Percentiles rank a stretch among this genome's conserved stretches.
Conservation (phyloP, 2,113 vertebrate genomes). For the Gymnogyps californianus region DNA sequence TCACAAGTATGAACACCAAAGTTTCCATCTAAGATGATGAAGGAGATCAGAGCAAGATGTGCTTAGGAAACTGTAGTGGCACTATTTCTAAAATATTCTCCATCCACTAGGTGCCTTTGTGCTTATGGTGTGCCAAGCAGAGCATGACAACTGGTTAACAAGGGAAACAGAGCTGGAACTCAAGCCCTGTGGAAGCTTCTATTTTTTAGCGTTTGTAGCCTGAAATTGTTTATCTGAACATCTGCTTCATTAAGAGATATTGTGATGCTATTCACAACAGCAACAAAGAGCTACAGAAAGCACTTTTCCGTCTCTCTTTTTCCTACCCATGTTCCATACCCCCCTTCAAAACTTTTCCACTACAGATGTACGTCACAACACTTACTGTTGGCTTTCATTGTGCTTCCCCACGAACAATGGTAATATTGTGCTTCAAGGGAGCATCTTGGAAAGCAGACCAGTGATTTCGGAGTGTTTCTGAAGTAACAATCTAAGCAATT, state of each 20-base stretch:
- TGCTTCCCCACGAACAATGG: neutral
- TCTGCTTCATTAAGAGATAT: slow-evolving; percentile 55
- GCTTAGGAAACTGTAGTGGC: neutral
- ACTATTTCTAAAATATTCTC: neutral
- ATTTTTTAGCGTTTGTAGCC: neutral
- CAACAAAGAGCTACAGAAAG: slow-evolving; percentile 41
- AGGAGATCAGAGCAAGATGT: neutral
- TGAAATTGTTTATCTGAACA: slow-evolving; percentile 47
- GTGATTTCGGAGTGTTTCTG: neutral
- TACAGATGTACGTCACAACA: neutral
- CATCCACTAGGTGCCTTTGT: neutral
- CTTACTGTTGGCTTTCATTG: neutral
- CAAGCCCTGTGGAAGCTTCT: neutral
- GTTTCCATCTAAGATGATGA: neutral
- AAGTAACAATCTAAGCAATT: neutral
- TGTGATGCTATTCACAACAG: slow-evolving; percentile 18
- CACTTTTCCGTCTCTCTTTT: neutral
- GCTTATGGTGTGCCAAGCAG: neutral
- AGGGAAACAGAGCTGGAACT: neutral
- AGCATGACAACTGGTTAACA: neutral
- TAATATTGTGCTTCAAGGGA: neutral
- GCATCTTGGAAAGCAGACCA: neutral
- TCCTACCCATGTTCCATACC: neutral
- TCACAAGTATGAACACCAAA: neutral
- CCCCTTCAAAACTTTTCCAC: neutral